phyloP scores from a whole-genome alignment of 1,140 invertebrate species.

The Magallana angulata region DNA sequence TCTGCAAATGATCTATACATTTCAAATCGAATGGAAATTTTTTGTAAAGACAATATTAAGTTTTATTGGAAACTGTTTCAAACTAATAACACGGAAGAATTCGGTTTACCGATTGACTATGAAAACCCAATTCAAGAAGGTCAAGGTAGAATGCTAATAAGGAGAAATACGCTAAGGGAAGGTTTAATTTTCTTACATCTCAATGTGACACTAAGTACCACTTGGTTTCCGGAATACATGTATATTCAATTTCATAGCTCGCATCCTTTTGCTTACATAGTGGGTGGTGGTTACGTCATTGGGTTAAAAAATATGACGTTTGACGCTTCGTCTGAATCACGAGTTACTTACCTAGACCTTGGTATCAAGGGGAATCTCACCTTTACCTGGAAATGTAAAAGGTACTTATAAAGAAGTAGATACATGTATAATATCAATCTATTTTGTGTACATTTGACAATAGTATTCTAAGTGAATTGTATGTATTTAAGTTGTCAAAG shows the following conservation, averaged over 20 bases:
- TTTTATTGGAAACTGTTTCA: neutral
- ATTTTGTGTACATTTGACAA: no score
- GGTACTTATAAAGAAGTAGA: neutral
- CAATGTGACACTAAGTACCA: neutral
- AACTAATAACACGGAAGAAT: neutral
- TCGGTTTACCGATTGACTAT: neutral
- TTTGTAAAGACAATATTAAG: neutral
- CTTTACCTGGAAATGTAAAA: neutral
- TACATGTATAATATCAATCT: no score
- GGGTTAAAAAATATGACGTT: neutral
- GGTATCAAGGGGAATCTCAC: neutral
- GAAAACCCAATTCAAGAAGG: neutral
- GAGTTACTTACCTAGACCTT: neutral
- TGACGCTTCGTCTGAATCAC: neutral
- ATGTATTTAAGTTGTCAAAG: no score
- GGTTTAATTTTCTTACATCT: neutral
- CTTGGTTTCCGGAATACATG: neutral
- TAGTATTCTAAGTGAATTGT: no score
- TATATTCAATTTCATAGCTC: neutral
- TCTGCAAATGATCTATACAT: neutral
- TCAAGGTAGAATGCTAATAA: neutral
- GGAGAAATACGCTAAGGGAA: neutral
- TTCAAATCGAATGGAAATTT: neutral
- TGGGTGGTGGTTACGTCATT: neutral
- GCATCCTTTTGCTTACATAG: conserved; percentile 1